A percentile compares a stretch with the other conserved stretches of the same genome.
These are phyloP conservation scores for Gymnocephalus cernua DNA, from an alignment of 2,113 vertebrate genomes.

Conservation along the genomic window DNA sequence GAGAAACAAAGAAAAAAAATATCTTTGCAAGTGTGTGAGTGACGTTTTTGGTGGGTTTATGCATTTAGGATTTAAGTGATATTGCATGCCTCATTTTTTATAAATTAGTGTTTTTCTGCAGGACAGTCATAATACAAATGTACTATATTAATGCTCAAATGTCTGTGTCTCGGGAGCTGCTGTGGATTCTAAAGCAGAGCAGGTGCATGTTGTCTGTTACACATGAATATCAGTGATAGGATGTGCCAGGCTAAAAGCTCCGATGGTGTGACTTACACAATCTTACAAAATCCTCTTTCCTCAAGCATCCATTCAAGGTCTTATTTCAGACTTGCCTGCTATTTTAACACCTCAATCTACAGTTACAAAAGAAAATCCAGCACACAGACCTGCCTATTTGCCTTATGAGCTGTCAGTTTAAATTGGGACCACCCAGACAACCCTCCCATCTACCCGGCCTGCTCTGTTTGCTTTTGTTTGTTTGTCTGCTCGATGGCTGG, in stretches of 20 bases:
- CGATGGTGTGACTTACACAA: too few species aligned
- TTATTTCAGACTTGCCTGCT: not conserved
- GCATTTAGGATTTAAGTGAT: not conserved
- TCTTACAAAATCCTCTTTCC: not conserved
- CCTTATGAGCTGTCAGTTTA: not conserved
- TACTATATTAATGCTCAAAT: not conserved
- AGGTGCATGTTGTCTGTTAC: slow-evolving; percentile 4
- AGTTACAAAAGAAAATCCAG: slow-evolving; percentile 11
- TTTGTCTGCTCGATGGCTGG: slow-evolving; percentile 38
- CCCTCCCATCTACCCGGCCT: not conserved
- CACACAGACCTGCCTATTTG: slow-evolving; percentile 15
- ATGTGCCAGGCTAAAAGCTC: not conserved
- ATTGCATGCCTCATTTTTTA: too few species aligned
- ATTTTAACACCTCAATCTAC: slow-evolving; percentile 1
- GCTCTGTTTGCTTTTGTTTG: slow-evolving; percentile 59
- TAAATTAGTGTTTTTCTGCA: not conserved
- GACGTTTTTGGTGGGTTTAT: not conserved
- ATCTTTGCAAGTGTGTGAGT: not conserved
- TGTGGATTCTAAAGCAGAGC: not conserved
- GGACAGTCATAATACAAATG: not conserved
- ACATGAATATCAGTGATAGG: not conserved
- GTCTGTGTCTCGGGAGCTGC: not conserved
- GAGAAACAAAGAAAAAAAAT: not conserved
- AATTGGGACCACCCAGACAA: slow-evolving; percentile 33
- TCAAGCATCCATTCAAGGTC: not conserved